These are phyloP conservation scores for Lasioglossum baleicum DNA, from an alignment of 1,140 invertebrate genomes.

Conservation along the genomic window DNA sequence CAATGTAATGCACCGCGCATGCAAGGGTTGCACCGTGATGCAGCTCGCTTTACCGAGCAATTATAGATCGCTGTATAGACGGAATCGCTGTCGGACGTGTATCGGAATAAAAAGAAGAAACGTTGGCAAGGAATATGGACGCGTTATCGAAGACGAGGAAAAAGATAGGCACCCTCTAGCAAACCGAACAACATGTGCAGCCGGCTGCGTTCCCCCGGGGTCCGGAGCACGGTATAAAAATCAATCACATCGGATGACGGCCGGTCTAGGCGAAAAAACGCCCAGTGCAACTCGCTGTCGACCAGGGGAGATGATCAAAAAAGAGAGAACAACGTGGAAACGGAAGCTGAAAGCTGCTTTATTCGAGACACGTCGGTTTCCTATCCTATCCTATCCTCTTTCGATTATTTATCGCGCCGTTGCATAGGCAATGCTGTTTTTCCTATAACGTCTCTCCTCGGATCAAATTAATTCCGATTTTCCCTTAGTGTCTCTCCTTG, in stretches of 20 bases:
- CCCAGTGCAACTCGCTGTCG: constrained; percentile 38
- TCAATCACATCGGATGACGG: constrained; percentile 72
- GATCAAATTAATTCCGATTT: no score
- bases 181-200: constrained; percentile 66
- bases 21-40: background rate
- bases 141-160: constrained; percentile 33
- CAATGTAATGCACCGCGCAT: no score
- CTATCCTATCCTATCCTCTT: background rate
- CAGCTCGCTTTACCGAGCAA: constrained; percentile 16
- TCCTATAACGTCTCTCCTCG: no score
- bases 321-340: background rate
- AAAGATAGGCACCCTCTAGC: constrained; percentile 51
- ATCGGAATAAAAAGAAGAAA: constrained; percentile 46
- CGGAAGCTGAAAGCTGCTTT: constrained; percentile 21
- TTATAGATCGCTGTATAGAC: constrained; percentile 46
- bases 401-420: background rate
- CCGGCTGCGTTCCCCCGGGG: constrained; percentile 49
- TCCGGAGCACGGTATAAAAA: constrained; percentile 64
- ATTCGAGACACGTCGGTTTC: constrained; percentile 26
- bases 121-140: background rate
- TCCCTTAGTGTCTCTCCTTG: no score
- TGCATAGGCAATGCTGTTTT: no score
- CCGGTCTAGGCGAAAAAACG: constrained; percentile 56
- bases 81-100: constrained; percentile 45
- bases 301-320: background rate